Base-by-base conservation (phyloP, 2,888 invertebrate genomes). In the Helobdella robusta region DNA sequence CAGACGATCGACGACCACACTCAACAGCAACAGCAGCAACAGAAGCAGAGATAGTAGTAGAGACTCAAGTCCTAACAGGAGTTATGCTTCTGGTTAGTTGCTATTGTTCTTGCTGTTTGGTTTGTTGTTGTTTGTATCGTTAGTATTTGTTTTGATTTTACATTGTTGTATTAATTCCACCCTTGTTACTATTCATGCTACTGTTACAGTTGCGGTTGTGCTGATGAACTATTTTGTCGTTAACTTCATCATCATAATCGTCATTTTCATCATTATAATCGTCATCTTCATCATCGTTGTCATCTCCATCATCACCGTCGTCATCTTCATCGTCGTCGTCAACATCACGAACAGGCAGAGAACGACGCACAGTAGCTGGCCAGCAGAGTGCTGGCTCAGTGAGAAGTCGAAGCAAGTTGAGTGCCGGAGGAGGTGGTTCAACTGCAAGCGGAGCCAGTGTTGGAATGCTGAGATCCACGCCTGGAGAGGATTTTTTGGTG, bases 1-100 rank as follows among this genome's bases (percentile, higher is more conserved):
- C 6, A 30, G 62, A 23, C 20, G 46, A n/a, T 66, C 59, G 4
- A 30, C 59, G 30, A 44, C 65, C 30, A 60, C 36, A 8, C 54
- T 36, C 65, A 52, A 61, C 34, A 54, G 32, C 40, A 8, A 40
- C 40, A 15, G 11, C 8, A 6, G 23, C 6, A 35, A 35, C 30
- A 36, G 54, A 59, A 79, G 80, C 68, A 79, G 79, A 64, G 79
- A 79, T 2, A 74, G 79, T 36, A 81, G 80, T 68, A 71, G 82
- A 59, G 81, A 81, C 64, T 73, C 76, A 40, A 81, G 81, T 70
- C 81, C 81, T 11, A 74, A 73, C 44, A 68, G 76, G 20, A 15
- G 50, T n/a, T 50, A 32, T 25, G 23, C 32, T 25, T 28, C 32
- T 5, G 56, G 56, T 56, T 15, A n/a, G 44, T 15, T 15, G n/a